A percentile compares a stretch with the other conserved stretches of the same genome.
Conservation (phyloP, 1,140 invertebrate genomes). For the Mycetomoellerius zeteki region DNA sequence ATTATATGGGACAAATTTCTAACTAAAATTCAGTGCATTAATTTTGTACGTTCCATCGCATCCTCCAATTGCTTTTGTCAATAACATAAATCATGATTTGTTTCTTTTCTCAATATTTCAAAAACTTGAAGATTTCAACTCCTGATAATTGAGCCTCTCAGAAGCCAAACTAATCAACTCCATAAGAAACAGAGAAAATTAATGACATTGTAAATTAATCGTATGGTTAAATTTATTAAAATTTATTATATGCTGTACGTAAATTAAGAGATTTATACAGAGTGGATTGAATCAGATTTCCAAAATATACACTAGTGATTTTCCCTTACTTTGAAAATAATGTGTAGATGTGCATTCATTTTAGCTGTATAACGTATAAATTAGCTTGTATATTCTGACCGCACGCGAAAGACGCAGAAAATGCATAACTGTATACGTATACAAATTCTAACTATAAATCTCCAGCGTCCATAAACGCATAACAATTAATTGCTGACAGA, state of each 20-base stretch:
- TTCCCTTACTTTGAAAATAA: background rate
- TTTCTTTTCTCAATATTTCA: background rate
- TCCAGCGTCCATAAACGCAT: background rate
- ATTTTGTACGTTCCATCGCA: background rate
- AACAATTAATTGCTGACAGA: constrained; percentile 45
- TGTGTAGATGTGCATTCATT: background rate
- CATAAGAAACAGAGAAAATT: background rate
- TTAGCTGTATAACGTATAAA: background rate
- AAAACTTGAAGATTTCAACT: background rate
- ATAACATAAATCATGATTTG: background rate
- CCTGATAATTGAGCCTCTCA: background rate
- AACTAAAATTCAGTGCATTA: background rate
- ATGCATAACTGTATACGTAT: constrained; percentile 34
- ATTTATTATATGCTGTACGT: background rate
- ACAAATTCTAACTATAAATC: constrained; percentile 51
- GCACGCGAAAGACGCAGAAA: background rate
- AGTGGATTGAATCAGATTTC: background rate
- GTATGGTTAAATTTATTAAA: background rate
- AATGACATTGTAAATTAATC: background rate
- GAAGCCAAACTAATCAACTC: background rate
- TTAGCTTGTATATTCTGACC: background rate
- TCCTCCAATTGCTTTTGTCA: background rate
- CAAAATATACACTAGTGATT: background rate
- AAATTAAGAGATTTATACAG: background rate
- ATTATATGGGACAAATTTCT: background rate